These are phyloP conservation scores for Poeciliopsis gracilis DNA, from an alignment of 2,797 vertebrate species.

Conservation along the genomic window DNA sequence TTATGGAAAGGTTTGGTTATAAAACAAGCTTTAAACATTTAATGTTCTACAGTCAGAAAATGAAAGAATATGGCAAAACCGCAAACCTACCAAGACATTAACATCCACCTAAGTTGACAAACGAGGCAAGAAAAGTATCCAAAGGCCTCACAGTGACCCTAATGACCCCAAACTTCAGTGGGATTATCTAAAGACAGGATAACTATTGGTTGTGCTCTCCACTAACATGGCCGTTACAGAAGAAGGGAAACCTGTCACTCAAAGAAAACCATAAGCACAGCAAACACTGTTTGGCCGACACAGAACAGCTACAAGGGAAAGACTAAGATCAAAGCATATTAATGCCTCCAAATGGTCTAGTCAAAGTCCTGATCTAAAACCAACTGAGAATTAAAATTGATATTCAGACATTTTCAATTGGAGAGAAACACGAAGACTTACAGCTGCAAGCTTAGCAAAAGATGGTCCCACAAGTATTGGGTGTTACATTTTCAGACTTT, in stretches of 20 bases:
- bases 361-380: background rate
- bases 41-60: background rate
- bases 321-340: background rate
- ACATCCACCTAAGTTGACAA: background rate
- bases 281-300: background rate
- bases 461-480: background rate
- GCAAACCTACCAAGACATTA: background rate
- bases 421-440: background rate
- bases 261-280: background rate
- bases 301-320: background rate
- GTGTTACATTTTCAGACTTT: background rate
- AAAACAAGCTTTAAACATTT: background rate
- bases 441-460: background rate
- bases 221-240: background rate
- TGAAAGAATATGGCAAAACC: background rate
- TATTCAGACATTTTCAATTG: background rate
- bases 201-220: background rate
- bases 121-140: background rate
- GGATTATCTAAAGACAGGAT: background rate
- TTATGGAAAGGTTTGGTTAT: background rate
- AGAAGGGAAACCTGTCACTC: background rate
- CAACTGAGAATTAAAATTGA: background rate
- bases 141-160: background rate
- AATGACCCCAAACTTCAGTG: background rate
- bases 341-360: background rate